Percentiles rank a stretch among this genome's conserved stretches.
Conservation (phyloP, 2,888 invertebrate genomes). For the Drosophila eohydei region DNA sequence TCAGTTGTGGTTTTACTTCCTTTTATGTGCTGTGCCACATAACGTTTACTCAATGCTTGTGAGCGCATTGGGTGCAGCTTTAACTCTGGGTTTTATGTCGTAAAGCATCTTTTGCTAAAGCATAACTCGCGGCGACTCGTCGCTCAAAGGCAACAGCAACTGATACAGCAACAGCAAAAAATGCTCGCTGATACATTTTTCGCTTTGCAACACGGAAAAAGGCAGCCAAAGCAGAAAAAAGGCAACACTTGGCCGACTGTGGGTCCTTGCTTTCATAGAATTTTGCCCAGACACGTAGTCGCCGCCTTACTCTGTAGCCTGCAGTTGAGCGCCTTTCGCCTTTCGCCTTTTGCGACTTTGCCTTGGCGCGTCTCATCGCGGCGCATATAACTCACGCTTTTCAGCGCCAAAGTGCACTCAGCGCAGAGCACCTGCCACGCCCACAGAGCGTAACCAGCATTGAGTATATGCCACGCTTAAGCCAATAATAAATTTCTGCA, state of each 20-base stretch:
- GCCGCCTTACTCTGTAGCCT: conserved; percentile 27
- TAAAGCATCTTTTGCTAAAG: conserved; percentile 47
- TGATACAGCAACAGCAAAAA: conserved; percentile 3
- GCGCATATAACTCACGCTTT: conserved; percentile 67
- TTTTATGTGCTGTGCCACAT: conserved; percentile 14
- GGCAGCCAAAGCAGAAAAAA: conserved; percentile 2
- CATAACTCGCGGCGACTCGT: conserved; percentile 33
- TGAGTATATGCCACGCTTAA: conserved; percentile 52
- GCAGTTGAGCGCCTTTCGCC: conserved; percentile 23
- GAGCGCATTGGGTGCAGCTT: conserved; percentile 33
- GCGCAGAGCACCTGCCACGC: conserved; percentile 32
- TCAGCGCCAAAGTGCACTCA: conserved; percentile 69
- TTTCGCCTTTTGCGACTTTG: conserved; percentile 13
- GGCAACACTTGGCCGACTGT: conserved; percentile 23
- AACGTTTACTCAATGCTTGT: conserved; percentile 27
- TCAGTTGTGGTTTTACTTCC: conserved; percentile 6
- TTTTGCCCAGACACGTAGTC: conserved; percentile 38
- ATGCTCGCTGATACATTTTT: conserved; percentile 35
- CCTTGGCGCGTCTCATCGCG: conserved; percentile 21
- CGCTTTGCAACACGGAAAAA: conserved; percentile 17
- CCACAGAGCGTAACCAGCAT: conserved; percentile 26
- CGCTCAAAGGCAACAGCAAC: conserved; percentile 19
- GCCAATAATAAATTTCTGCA: conserved; percentile 77
- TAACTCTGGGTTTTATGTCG: conserved; percentile 46
- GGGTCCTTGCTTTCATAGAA: conserved; percentile 29